Base-by-base conservation (phyloP, 2,113 vertebrate species). In the Gadus macrocephalus region DNA sequence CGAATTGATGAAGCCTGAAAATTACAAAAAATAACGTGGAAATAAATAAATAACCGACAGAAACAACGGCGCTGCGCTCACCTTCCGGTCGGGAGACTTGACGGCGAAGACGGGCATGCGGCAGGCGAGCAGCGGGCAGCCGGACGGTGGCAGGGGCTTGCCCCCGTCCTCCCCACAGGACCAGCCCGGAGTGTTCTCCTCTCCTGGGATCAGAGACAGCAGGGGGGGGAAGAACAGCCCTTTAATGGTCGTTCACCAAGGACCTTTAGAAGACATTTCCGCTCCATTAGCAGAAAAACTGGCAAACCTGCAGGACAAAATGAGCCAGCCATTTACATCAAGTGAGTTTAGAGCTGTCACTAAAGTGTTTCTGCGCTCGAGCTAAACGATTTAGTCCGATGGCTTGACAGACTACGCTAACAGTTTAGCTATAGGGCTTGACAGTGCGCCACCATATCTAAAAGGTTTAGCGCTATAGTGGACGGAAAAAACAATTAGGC, bases 141-240 rank as follows among this genome's bases (percentile, higher is more conserved):
- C 94, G 81, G 95, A 95, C 0, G 93, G 93, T 2, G 92, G 89
- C 81, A 90, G 93, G 25, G 85, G 93, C 80, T 92, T 96, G 76
- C 87, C 93, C 65, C 96, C 95, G 59, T 98, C 95, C 0, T 98
- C 95, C 0, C 92, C 94, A 68, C 90, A 94, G 28, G 95, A 81
- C 96, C 97, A 99, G 53, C 96, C 96, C 0, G 95, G 95, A 75
- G 94, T 93, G 86, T 99, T 99, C 82, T 98, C 97, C 31, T 96
- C 93, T 62, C 94, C 96, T 98, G 76, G 28, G 38, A 12, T 49
- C 9, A n/a, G 16, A 66, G n/a, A 9, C 22, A 56, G 12, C 53
- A 22, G 9, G 42, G 11, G 15, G 61, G n/a, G 5, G 5, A 15
- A 62, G 22, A 27, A 15, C 25, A 27, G 14, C 15, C 20, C 22